Conservation (phyloP, 2,113 vertebrate genomes). For the Python bivittatus region DNA sequence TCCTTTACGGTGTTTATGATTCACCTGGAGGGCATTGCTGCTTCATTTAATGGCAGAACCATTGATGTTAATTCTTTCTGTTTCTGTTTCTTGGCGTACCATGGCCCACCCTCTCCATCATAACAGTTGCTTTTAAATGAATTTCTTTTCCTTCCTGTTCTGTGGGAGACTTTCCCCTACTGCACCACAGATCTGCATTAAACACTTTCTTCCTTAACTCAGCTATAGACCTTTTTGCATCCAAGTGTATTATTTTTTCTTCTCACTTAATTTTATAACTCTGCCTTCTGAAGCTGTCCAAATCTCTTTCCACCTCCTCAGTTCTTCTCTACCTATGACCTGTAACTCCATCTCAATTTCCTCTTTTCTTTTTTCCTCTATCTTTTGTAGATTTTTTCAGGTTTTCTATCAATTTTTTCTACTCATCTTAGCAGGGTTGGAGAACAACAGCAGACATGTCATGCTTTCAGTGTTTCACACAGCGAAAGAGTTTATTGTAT, state of each 20-base stretch:
- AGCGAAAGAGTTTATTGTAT: not conserved
- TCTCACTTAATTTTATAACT: not conserved
- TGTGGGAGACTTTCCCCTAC: not conserved
- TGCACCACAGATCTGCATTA: not conserved
- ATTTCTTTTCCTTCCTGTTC: not conserved
- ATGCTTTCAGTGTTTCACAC: not conserved
- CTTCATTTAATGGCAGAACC: no score
- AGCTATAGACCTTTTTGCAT: not conserved
- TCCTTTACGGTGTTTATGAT: no score
- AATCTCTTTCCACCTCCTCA: not conserved
- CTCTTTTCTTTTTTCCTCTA: not conserved
- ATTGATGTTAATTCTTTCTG: no score
- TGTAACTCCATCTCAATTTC: not conserved
- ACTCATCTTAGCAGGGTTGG: not conserved
- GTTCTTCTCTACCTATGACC: not conserved
- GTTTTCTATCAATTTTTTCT: not conserved
- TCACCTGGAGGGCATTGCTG: no score
- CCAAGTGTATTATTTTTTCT: not conserved
- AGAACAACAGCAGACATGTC: not conserved
- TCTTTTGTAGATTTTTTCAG: not conserved
- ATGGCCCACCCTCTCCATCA: not conserved
- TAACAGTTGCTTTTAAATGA: not conserved
- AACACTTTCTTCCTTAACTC: not conserved
- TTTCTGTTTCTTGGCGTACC: not conserved
- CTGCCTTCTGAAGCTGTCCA: not conserved